Conservation (phyloP, 1,140 invertebrate species). For the Lineus longissimus region DNA sequence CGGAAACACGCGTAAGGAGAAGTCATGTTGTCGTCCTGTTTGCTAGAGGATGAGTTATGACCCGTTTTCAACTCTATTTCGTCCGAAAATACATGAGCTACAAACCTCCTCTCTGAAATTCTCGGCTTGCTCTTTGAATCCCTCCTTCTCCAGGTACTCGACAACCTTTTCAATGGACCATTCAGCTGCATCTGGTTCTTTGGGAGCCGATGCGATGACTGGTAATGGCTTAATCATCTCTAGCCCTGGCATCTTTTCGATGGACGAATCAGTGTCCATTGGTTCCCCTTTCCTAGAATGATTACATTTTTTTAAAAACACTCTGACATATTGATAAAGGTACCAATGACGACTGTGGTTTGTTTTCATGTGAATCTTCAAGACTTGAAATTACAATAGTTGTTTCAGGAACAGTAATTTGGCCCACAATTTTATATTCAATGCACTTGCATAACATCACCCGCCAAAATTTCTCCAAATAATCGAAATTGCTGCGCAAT, state of each 20-base stretch:
- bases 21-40: no score
- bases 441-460: no score
- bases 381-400: no score
- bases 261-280: neutral
- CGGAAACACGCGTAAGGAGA: neutral
- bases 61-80: no score
- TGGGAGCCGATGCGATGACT: neutral
- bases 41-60: no score
- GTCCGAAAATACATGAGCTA: neutral
- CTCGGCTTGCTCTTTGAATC: constrained; percentile 68
- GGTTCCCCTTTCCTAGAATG: neutral
- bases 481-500: no score
- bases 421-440: no score
- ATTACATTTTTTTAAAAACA: neutral
- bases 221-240: constrained; percentile 8
- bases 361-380: no score
- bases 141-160: constrained; percentile 71
- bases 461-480: no score
- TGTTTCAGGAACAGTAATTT: no score
- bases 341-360: no score
- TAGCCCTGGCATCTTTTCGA: neutral
- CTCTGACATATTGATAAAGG: neutral
- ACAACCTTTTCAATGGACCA: constrained; percentile 80
- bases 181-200: constrained; percentile 71
- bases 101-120: constrained; percentile 75